Conservation (phyloP, 2,113 vertebrate species). For the Hemiprocne comata region DNA sequence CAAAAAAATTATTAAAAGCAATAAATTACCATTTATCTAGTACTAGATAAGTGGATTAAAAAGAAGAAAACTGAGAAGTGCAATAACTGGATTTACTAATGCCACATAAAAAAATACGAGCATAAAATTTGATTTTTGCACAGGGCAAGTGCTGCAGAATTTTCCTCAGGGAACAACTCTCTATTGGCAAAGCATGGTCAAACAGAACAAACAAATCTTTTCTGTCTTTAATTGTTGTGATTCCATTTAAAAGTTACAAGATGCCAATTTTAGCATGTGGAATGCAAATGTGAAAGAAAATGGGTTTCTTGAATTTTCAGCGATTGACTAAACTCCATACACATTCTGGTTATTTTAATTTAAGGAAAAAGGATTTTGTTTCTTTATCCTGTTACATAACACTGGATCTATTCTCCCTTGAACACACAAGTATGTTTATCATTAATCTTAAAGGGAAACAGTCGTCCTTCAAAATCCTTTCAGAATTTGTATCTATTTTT, state of each 20-base stretch:
- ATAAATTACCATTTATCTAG: neutral
- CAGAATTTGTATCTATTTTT: neutral
- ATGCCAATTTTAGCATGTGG: neutral
- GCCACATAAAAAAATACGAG: neutral
- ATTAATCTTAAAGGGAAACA: conserved; percentile 65
- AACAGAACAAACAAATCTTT: neutral
- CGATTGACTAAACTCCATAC: conserved; percentile 19
- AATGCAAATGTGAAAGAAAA: conserved; percentile 32
- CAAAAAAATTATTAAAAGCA: neutral
- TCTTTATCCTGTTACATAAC: conserved; percentile 66
- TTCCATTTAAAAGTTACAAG: neutral
- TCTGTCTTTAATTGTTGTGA: neutral
- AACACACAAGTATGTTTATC: conserved; percentile 59
- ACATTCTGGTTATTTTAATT: conserved; percentile 37
- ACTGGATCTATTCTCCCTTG: conserved; percentile 46
- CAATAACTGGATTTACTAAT: conserved; percentile 7
- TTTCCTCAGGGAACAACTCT: neutral
- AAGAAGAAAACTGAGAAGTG: neutral
- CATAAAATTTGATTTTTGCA: neutral
- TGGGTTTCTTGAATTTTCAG: neutral
- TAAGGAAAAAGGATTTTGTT: conserved; percentile 62
- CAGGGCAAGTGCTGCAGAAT: neutral
- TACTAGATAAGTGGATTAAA: neutral
- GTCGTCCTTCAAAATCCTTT: neutral
- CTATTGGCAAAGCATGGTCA: neutral